Percentiles rank a stretch among this genome's conserved stretches.
Evolutionary conservation across 2,888 invertebrate species (phyloP).

Genomic region (Noctua fimbriata): DNA sequence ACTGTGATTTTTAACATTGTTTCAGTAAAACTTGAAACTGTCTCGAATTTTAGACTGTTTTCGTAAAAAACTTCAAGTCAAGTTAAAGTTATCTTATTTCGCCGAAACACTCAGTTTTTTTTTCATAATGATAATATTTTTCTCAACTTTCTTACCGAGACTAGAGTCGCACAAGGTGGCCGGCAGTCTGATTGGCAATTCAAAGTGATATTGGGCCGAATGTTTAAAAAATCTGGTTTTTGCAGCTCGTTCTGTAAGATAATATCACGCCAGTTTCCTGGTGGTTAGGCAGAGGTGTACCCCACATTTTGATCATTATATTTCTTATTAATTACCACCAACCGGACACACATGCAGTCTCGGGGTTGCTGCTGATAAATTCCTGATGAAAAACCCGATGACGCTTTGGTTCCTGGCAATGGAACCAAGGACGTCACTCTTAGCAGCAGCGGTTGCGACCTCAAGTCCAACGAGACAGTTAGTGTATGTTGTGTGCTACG

Average conservation of each 20-base stretch:
- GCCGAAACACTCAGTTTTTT: conserved; percentile 11
- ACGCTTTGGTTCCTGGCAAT: neutral
- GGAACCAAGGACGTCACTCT: neutral
- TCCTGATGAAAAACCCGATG: too few relatives aligned
- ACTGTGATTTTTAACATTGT: conserved; percentile 25
- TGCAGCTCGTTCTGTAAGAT: neutral
- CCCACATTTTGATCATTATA: neutral
- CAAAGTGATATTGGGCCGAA: neutral
- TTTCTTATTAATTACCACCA: neutral
- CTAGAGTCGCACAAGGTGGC: neutral
- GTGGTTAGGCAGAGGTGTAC: neutral
- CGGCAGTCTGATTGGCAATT: neutral
- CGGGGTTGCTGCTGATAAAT: too few relatives aligned
- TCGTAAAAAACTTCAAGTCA: conserved; percentile 13
- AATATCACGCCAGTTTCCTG: too few relatives aligned
- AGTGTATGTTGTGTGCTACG: neutral
- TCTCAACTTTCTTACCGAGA: conserved; percentile 9
- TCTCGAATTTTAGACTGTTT: neutral
- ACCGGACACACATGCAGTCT: neutral
- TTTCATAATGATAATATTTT: conserved; percentile 11
- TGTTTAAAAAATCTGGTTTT: neutral
- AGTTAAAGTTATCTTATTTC: conserved; percentile 16
- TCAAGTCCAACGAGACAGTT: neutral
- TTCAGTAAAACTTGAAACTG: conserved; percentile 1
- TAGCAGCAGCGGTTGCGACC: neutral